A percentile compares a stretch with the other conserved stretches of the same genome.
phyloP scores from a whole-genome alignment of 1,140 invertebrate species.

The Rhagoletis zephyria region DNA sequence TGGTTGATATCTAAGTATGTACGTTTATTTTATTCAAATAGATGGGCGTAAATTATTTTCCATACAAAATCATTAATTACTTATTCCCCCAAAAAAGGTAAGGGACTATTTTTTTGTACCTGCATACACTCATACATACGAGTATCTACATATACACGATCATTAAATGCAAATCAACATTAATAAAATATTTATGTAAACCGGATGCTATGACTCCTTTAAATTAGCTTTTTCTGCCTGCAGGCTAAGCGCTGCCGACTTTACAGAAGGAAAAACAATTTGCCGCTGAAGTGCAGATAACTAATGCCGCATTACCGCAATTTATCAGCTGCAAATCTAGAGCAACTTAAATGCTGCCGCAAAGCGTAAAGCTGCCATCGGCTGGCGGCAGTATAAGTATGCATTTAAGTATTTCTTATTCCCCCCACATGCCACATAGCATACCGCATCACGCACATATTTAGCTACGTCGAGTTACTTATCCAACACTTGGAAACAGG shows the following conservation, averaged over 20 bases:
- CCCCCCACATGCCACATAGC: slow-evolving; percentile 1
- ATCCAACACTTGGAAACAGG: slow-evolving; percentile 49
- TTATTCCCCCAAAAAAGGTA: background rate
- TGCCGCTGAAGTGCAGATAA: background rate
- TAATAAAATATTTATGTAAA: background rate
- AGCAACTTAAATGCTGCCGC: slow-evolving; percentile 25
- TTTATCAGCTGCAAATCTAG: slow-evolving; percentile 49
- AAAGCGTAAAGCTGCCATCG: slow-evolving; percentile 21
- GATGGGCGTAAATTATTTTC: no score
- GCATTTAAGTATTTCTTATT: background rate
- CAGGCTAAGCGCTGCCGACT: background rate
- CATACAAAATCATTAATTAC: no score
- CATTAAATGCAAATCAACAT: background rate
- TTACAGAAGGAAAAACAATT: background rate
- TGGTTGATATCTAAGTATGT: no score
- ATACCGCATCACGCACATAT: background rate
- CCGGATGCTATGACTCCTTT: slow-evolving; percentile 8
- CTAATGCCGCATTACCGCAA: slow-evolving; percentile 51
- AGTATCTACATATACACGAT: background rate
- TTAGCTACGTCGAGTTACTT: background rate
- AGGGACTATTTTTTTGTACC: background rate
- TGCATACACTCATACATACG: no score
- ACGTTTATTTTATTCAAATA: no score
- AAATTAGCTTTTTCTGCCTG: background rate
- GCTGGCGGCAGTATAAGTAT: slow-evolving; percentile 1